Conservation (phyloP, 2,888 invertebrate genomes). For the Aleiodes testaceus region DNA sequence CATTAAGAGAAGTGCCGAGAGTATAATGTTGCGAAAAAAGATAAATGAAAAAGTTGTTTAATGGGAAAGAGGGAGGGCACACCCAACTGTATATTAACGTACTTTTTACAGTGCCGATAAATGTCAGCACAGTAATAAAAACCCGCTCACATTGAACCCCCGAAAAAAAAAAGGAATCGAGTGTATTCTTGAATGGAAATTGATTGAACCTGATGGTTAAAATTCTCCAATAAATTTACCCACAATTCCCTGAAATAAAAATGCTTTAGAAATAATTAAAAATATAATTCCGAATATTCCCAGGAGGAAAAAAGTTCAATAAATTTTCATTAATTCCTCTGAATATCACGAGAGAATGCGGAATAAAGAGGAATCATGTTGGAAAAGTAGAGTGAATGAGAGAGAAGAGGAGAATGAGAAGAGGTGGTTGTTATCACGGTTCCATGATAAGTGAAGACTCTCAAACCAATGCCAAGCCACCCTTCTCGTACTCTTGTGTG, state of each 20-base stretch:
- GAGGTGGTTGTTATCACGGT: constrained; percentile 65
- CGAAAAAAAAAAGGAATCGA: no score
- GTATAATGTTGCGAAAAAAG: constrained; percentile 34
- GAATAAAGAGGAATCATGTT: constrained; percentile 5
- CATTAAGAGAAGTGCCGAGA: constrained; percentile 28
- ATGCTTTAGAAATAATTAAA: neutral
- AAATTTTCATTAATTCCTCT: neutral
- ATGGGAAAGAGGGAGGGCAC: constrained; percentile 31
- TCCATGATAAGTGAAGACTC: constrained; percentile 63
- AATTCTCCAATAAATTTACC: neutral
- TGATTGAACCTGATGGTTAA: no score
- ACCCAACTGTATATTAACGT: constrained; percentile 23
- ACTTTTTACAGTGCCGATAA: constrained; percentile 38
- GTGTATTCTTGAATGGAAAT: no score
- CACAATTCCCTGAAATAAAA: neutral
- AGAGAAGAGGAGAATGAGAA: neutral
- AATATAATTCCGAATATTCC: neutral
- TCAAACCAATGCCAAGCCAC: constrained; percentile 52
- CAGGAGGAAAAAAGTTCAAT: neutral
- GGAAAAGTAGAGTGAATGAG: neutral
- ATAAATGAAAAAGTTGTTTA: constrained; percentile 44
- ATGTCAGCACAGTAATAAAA: constrained; percentile 39
- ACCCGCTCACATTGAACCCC: neutral
- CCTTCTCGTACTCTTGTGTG: neutral
- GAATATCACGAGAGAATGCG: neutral